These are phyloP conservation scores for Synanthedon formicaeformis DNA, from an alignment of 2,888 invertebrate species.

Conservation along the genomic window DNA sequence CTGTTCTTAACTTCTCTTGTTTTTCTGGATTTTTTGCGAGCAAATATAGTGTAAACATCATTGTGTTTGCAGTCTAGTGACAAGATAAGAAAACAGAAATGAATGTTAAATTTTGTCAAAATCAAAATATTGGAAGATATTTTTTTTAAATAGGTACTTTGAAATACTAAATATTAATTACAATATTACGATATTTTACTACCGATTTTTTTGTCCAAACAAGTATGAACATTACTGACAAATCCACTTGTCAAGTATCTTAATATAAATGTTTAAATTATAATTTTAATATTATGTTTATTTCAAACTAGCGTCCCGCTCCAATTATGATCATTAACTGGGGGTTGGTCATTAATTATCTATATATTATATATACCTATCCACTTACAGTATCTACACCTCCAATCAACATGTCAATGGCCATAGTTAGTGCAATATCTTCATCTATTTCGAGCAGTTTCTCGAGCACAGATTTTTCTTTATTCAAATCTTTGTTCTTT, in stretches of 20 bases:
- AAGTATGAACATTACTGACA: background rate
- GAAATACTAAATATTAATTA: background rate
- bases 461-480: constrained; percentile 70
- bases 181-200: background rate
- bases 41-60: constrained; percentile 69
- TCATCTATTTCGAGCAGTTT: constrained; percentile 71
- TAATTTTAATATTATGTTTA: no score
- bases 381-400: constrained; percentile 75
- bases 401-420: constrained; percentile 75
- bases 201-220: background rate
- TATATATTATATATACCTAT: no score
- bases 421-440: constrained; percentile 72
- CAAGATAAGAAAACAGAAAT: background rate
- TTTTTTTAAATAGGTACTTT: no score
- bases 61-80: constrained; percentile 67
- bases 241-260: no score
- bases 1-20: constrained; percentile 73
- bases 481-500: constrained; percentile 16
- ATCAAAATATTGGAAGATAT: background rate
- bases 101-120: background rate
- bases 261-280: no score
- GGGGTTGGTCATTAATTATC: no score
- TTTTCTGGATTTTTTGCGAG: constrained; percentile 73
- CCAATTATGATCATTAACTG: no score
- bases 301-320: no score